phyloP scores from a whole-genome alignment of 1,140 invertebrate genomes.

The Phymorhynchus buccinoides region DNA sequence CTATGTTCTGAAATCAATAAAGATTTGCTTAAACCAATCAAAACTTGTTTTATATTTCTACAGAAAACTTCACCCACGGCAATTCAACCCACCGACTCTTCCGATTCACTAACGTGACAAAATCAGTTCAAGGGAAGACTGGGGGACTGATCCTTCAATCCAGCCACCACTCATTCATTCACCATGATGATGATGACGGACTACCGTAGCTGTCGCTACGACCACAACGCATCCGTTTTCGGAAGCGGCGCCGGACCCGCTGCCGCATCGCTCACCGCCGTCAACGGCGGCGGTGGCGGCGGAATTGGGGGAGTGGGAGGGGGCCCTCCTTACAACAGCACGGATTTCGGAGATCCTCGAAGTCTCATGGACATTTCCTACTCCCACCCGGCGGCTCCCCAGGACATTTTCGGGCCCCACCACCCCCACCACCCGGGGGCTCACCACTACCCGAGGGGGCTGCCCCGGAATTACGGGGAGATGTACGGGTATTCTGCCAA shows the following conservation, averaged over 20 bases:
- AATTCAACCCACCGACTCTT: background rate
- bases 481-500: conserved; percentile 42
- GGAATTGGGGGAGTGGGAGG: too few relatives aligned
- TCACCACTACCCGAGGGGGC: conserved; percentile 41
- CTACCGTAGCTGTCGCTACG: conserved; percentile 68
- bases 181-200: conserved; percentile 71
- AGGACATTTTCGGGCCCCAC: conserved; percentile 49
- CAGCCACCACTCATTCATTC: background rate
- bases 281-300: background rate
- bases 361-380: conserved; percentile 68
- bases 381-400: conserved; percentile 49
- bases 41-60: too few relatives aligned
- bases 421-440: conserved; percentile 51
- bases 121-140: too few relatives aligned
- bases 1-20: too few relatives aligned
- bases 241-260: conserved; percentile 41
- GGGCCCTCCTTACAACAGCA: conserved; percentile 8
- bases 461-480: conserved; percentile 41
- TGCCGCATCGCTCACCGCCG: conserved; percentile 16
- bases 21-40: too few relatives aligned
- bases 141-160: too few relatives aligned
- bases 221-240: conserved; percentile 55
- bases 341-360: conserved; percentile 57
- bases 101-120: background rate
- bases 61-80: too few relatives aligned